Percentiles rank a stretch among this genome's conserved stretches.
Evolutionary conservation across 2,888 invertebrate genomes (phyloP).

Genomic region (Drosophila helvetica): DNA sequence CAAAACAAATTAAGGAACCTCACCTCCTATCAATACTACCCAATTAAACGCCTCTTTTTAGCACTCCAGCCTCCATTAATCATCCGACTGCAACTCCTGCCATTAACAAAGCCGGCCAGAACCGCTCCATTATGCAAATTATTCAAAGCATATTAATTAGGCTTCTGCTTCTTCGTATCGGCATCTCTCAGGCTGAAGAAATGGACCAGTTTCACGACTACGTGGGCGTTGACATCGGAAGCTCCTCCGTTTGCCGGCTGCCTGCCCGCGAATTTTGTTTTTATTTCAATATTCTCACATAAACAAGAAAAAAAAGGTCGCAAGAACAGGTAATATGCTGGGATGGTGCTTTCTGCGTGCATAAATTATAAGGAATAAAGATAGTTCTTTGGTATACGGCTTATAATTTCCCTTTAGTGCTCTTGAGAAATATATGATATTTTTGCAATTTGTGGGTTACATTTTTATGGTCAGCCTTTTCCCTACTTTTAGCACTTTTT

Average conservation of each 20-base stretch:
- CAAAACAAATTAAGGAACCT: neutral
- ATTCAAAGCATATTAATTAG: conserved; percentile 46
- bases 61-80: conserved; percentile 6
- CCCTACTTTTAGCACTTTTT: neutral
- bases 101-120: conserved; percentile 17
- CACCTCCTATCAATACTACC: neutral
- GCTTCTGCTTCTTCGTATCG: conserved; percentile 28
- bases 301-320: conserved; percentile 7
- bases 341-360: neutral
- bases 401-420: neutral
- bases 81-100: neutral
- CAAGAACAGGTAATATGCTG: neutral
- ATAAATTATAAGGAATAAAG: conserved; percentile 14
- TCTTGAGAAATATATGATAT: neutral
- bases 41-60: conserved; percentile 12
- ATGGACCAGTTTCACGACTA: conserved; percentile 50
- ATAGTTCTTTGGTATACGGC: neutral
- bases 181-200: conserved; percentile 40
- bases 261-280: conserved; percentile 47
- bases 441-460: neutral
- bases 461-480: neutral
- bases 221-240: conserved; percentile 49
- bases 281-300: conserved; percentile 60
- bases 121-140: conserved; percentile 25
- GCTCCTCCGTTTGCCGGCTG: conserved; percentile 47